phyloP scores from a whole-genome alignment of 2,113 vertebrate genomes.

The Hystrix brachyura region DNA sequence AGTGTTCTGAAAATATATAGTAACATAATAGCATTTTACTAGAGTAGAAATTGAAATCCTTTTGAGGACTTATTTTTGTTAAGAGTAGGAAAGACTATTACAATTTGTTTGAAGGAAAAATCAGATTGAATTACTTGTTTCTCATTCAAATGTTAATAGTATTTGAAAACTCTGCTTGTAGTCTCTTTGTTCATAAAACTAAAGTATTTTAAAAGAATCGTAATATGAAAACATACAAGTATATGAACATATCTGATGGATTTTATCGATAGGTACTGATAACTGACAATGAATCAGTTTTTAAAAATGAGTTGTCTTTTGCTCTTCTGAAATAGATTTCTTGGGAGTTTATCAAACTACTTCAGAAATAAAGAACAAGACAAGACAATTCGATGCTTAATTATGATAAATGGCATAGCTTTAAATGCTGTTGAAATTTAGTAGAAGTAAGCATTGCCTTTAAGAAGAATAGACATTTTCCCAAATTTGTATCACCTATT shows the following conservation, averaged over 20 bases:
- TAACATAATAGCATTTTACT: not conserved
- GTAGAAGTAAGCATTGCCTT: constrained; percentile 43
- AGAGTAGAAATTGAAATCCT: constrained; percentile 64
- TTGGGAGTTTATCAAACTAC: not conserved
- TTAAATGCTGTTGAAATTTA: constrained; percentile 48
- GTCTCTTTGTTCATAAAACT: constrained; percentile 43
- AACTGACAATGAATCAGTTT: not conserved
- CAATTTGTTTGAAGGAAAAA: constrained; percentile 57
- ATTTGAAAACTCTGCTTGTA: constrained; percentile 50
- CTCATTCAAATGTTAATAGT: constrained; percentile 60
- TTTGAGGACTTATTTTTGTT: constrained; percentile 52
- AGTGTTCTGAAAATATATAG: constrained; percentile 34
- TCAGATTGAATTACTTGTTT: constrained; percentile 33
- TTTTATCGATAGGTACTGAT: not conserved
- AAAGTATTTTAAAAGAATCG: constrained; percentile 54
- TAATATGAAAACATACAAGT: not conserved
- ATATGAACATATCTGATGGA: not conserved
- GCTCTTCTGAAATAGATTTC: constrained; percentile 1
- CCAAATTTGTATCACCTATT: constrained; percentile 13
- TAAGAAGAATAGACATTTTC: not conserved
- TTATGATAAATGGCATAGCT: not conserved
- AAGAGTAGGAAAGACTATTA: constrained; percentile 48
- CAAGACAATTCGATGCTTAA: not conserved
- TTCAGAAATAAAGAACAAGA: constrained; percentile 3
- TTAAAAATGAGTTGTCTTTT: not conserved